These are phyloP conservation scores for Tipula confusa DNA, from an alignment of 2,888 invertebrate genomes.

Conservation along the genomic window DNA sequence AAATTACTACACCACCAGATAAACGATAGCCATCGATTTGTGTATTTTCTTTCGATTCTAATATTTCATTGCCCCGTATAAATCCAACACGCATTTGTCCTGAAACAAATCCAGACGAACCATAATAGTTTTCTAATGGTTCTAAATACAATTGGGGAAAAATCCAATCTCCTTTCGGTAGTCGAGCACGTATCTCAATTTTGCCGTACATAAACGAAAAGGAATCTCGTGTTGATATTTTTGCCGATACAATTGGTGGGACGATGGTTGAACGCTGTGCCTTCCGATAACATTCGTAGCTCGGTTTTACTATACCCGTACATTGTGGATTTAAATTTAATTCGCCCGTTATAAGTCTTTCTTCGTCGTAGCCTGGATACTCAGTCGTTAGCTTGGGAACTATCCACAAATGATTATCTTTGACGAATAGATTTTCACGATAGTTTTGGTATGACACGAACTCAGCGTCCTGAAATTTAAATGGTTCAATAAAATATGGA, in stretches of 20 bases:
- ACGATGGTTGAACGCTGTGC: constrained; percentile 53
- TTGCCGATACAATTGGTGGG: constrained; percentile 64
- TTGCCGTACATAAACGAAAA: constrained; percentile 68
- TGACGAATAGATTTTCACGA: constrained; percentile 43
- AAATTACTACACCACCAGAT: constrained; percentile 42
- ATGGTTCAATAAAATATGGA: neutral
- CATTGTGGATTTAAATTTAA: constrained; percentile 50
- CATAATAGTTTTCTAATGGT: constrained; percentile 61
- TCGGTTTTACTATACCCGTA: constrained; percentile 51
- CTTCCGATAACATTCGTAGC: constrained; percentile 44
- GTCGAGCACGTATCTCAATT: constrained; percentile 63
- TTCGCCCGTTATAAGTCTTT: constrained; percentile 41
- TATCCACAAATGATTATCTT: constrained; percentile 45
- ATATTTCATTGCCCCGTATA: constrained; percentile 58
- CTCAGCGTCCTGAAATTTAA: constrained; percentile 47
- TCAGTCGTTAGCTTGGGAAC: constrained; percentile 45
- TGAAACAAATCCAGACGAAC: constrained; percentile 55
- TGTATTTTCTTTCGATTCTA: constrained; percentile 39
- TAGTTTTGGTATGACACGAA: constrained; percentile 50
- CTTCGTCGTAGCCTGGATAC: constrained; percentile 38
- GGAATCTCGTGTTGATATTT: constrained; percentile 57
- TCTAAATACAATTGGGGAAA: constrained; percentile 66
- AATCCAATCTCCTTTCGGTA: constrained; percentile 74
- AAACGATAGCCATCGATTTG: constrained; percentile 42
- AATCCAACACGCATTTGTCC: constrained; percentile 70